A percentile compares a stretch with the other conserved stretches of the same genome.
These are phyloP conservation scores for Athene noctua DNA, from an alignment of 2,113 vertebrate genomes.

Conservation along the genomic window DNA sequence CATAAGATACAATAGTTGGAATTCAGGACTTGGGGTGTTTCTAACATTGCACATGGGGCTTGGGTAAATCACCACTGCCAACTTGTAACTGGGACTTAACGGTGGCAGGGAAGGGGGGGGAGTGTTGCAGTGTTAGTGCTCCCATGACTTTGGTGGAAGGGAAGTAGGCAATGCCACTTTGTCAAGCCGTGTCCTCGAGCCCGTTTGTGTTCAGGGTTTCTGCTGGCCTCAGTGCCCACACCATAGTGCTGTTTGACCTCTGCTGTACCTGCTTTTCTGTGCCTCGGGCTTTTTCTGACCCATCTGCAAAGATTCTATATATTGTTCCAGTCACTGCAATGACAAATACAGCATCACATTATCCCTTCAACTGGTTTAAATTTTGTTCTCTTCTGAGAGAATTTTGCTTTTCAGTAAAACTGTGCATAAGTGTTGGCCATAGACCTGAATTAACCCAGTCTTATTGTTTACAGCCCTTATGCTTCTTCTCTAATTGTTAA, in stretches of 20 bases:
- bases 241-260: not conserved
- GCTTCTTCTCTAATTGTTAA: not conserved
- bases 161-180: not conserved
- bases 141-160: not conserved
- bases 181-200: not conserved
- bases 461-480: not conserved
- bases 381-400: not conserved
- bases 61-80: not conserved
- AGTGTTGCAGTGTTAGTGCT: not conserved
- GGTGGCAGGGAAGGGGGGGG: not conserved
- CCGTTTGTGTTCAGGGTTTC: not conserved
- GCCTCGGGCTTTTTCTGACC: conserved; percentile 31
- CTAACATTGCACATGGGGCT: not conserved
- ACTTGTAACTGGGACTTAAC: not conserved
- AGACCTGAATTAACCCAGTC: not conserved
- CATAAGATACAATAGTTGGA: not conserved
- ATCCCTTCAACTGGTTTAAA: not conserved
- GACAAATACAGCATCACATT: not conserved
- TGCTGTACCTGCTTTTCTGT: not conserved
- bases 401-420: not conserved
- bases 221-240: not conserved
- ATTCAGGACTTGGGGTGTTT: not conserved
- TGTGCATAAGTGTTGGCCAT: not conserved
- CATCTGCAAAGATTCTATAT: not conserved
- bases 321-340: not conserved